Evolutionary conservation across 2,113 vertebrate genomes (phyloP).

Genomic region (Periophthalmus modestus): DNA sequence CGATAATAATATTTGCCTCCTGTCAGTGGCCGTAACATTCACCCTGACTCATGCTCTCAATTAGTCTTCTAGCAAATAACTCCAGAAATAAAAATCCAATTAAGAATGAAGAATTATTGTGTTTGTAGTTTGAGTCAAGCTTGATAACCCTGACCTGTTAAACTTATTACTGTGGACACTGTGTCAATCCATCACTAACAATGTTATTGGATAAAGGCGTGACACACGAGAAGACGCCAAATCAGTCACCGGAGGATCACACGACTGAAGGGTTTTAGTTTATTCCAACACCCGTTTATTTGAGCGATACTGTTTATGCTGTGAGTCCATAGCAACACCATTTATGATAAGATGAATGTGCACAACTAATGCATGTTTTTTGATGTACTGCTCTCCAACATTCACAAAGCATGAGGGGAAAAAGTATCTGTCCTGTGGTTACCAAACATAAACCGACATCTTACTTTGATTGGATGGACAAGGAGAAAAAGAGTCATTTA

Average conservation of each 20-base stretch:
- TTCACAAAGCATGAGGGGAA: no score
- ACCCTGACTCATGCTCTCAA: neutral
- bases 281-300: neutral
- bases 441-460: no score
- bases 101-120: constrained; percentile 8
- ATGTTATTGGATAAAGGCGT: neutral
- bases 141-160: constrained; percentile 2
- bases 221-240: neutral
- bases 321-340: neutral
- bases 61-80: neutral
- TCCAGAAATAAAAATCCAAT: neutral
- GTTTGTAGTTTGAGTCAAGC: neutral
- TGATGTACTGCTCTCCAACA: no score
- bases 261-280: neutral
- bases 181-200: constrained; percentile 9
- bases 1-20: no score
- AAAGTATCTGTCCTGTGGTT: no score
- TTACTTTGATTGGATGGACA: no score
- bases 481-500: no score
- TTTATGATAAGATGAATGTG: no score
- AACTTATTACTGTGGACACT: constrained; percentile 4
- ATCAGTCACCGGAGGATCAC: neutral
- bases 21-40: neutral
- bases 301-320: neutral
- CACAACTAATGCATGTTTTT: no score